These are phyloP conservation scores for Rotaria socialis DNA, from an alignment of 2,888 invertebrate species.

Conservation along the genomic window DNA sequence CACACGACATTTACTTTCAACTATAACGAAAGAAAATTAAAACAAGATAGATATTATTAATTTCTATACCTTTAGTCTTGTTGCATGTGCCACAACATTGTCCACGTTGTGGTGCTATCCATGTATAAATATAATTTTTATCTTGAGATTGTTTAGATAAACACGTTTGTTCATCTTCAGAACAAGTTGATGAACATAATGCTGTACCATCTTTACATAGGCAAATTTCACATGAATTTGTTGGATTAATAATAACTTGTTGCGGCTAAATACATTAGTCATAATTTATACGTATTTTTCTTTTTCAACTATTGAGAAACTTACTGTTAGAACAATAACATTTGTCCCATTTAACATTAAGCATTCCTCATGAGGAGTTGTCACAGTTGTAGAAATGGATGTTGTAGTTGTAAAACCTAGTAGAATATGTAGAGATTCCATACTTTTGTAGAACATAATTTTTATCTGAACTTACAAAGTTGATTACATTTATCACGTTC, in stretches of 20 bases:
- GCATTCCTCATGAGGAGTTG: background rate
- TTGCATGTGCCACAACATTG: constrained; percentile 35
- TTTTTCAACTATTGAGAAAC: background rate
- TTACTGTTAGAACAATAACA: background rate
- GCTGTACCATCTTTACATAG: background rate
- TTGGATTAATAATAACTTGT: background rate
- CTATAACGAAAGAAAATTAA: background rate
- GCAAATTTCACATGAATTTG: background rate
- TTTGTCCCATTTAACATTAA: background rate
- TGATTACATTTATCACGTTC: background rate
- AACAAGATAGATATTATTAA: too few species aligned
- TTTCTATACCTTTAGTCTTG: background rate
- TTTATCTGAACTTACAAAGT: background rate
- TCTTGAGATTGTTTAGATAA: background rate
- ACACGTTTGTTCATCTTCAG: constrained; percentile 16
- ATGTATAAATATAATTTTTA: background rate
- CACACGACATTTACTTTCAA: constrained; percentile 21
- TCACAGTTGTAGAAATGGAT: background rate
- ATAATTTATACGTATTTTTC: background rate
- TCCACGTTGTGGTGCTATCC: background rate
- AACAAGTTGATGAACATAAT: background rate
- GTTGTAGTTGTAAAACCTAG: background rate
- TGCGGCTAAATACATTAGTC: background rate
- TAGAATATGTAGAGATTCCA: background rate
- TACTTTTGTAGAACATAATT: background rate